Evolutionary conservation across 1,140 invertebrate genomes (phyloP), one percentile per base, ranked within the genome.

Genomic region (fruit fly (Drosophila melanogaster)): DNA sequence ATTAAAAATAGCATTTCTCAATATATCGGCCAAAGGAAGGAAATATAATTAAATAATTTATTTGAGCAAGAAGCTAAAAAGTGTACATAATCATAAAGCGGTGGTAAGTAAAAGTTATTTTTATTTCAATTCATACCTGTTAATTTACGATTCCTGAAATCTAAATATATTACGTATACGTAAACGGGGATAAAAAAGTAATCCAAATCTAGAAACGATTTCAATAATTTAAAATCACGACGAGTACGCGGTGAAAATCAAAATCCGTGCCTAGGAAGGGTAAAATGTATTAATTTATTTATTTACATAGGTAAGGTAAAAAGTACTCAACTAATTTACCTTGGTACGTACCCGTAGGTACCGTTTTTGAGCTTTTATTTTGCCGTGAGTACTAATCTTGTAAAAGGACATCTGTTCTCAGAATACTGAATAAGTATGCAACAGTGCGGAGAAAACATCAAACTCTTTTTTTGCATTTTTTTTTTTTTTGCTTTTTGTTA

Each of bases 341-440:
- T 30, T 26, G 46, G 46, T 47, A 47, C 22, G 22, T 22, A 46
- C 43, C 43, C 22, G 22, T 46, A 24, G 19, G 44, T 49, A 30
- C 24, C 14, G 24, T n/a, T 47, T 30, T 30, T 49, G 46, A 49
- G 46, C 46, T 26, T 49, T 49, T 26, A 11, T 26, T 49, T 49
- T 49, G 46, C 46, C 24, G 24, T 30, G 24, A 49, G 11, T 49
- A 30, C 46, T 30, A 49, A 49, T 30, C 46, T 49, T 26, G 46
- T 49, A 30, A 49, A 49, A 15, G 24, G 46, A 33, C 47, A 30
- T 50, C n/a, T 50, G 47, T 26, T 50, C n/a, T 50, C 47, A 33
- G 47, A 50, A 33, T 50, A 26, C 47, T 50, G 47, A 50, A 50
- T 50, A 50, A 26, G 15, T 50, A 50, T 50, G n/a, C 47, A 50